Percentiles rank a stretch among this genome's conserved stretches.
These are phyloP conservation scores for Cheilosia impressa DNA, from an alignment of 2,888 invertebrate genomes.

Conservation along the genomic window DNA sequence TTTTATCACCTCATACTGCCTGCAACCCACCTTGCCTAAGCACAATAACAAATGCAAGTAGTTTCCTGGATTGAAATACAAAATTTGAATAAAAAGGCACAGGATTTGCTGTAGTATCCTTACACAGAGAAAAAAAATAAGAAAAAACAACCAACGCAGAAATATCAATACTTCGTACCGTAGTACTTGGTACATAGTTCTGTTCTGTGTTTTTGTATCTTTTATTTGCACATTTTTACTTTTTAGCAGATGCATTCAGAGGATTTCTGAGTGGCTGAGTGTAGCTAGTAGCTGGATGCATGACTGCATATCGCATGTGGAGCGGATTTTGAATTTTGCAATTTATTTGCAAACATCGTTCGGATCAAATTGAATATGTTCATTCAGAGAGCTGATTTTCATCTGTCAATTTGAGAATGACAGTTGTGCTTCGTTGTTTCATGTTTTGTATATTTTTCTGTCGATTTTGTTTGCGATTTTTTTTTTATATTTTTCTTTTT, in stretches of 20 bases:
- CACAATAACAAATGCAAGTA: slow-evolving; percentile 66
- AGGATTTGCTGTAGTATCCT: slow-evolving; percentile 43
- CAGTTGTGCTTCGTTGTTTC: slow-evolving; percentile 74
- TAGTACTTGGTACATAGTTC: slow-evolving; percentile 19
- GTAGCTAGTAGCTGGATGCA: slow-evolving; percentile 69
- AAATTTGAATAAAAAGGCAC: slow-evolving; percentile 51
- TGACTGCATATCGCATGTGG: slow-evolving; percentile 72
- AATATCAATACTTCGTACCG: slow-evolving; percentile 58
- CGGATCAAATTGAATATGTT: slow-evolving; percentile 77
- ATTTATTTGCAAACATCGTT: slow-evolving; percentile 77
- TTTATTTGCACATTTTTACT: slow-evolving; percentile 72
- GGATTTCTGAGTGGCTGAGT: slow-evolving; percentile 74
- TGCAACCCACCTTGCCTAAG: slow-evolving; percentile 35
- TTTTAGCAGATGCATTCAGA: slow-evolving; percentile 74
- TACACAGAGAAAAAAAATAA: slow-evolving; percentile 46
- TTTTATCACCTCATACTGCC: slow-evolving; percentile 55
- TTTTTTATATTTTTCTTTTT: slow-evolving; percentile 24
- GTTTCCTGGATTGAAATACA: slow-evolving; percentile 65
- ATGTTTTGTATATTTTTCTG: slow-evolving; percentile 67
- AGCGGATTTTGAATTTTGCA: slow-evolving; percentile 76
- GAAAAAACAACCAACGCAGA: slow-evolving; percentile 30
- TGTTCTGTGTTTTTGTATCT: slow-evolving; percentile 55
- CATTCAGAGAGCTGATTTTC: slow-evolving; percentile 76
- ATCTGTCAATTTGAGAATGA: slow-evolving; percentile 77
- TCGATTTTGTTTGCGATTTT: slow-evolving; percentile 16